Evolutionary conservation across 1,140 invertebrate genomes (phyloP).

Genomic region (Dermatophagoides farinae): DNA sequence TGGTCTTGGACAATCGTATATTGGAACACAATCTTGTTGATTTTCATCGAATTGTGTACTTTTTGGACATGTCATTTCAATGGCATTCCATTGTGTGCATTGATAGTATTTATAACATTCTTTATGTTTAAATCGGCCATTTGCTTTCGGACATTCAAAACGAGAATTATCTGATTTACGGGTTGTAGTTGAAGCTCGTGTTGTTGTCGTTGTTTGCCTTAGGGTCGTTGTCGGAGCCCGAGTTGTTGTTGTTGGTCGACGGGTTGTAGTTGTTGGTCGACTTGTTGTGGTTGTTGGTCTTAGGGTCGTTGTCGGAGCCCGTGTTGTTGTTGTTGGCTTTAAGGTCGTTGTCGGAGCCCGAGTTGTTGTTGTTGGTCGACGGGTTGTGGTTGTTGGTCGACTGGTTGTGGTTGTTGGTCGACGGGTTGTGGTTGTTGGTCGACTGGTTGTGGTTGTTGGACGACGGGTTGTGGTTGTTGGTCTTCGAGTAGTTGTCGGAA

Average conservation of each 20-base stretch:
- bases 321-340: neutral
- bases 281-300: too few relatives aligned
- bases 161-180: neutral
- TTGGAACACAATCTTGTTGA: neutral
- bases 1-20: neutral
- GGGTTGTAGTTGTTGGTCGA: too few relatives aligned
- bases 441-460: neutral
- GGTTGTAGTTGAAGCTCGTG: constrained; percentile 8
- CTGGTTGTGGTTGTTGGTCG: too few relatives aligned
- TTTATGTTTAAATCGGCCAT: neutral
- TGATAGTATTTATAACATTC: neutral
- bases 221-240: constrained; percentile 14
- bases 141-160: neutral
- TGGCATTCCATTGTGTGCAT: neutral
- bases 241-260: neutral
- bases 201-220: constrained; percentile 16
- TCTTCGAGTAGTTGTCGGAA: neutral
- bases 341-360: constrained; percentile 9
- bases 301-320: neutral
- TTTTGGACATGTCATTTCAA: neutral
- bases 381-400: too few relatives aligned
- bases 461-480: constrained; percentile 10
- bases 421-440: neutral
- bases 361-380: neutral
- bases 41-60: neutral